phyloP scores from a whole-genome alignment of 2,888 invertebrate genomes.

The Apotomis betuletana region DNA sequence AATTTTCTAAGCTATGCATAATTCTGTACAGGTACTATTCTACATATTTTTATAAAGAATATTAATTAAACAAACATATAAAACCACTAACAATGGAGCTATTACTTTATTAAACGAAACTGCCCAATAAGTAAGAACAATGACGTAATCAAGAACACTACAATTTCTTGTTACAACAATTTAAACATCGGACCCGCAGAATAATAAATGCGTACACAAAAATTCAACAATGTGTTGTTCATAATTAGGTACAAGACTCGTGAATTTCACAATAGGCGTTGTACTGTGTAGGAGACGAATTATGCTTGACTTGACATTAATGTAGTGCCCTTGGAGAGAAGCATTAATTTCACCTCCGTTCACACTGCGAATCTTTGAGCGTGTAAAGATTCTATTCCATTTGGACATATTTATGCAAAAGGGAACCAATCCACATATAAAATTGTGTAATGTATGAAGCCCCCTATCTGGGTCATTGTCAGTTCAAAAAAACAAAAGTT shows the following conservation, averaged over 20 bases:
- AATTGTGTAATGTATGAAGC: no score
- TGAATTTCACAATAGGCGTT: conserved; percentile 59
- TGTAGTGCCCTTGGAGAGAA: conserved; percentile 31
- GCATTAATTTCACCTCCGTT: conserved; percentile 45
- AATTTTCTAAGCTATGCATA: no score
- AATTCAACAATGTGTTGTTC: conserved; percentile 30
- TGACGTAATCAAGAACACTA: not conserved
- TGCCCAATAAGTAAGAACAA: not conserved
- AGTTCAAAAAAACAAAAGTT: no score
- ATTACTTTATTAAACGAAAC: not conserved
- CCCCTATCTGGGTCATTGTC: no score
- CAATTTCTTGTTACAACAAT: conserved; percentile 3
- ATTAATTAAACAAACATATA: no score
- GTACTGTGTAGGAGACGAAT: conserved; percentile 71
- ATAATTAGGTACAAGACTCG: conserved; percentile 48
- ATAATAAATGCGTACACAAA: conserved; percentile 27
- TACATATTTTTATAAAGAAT: no score
- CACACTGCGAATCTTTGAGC: conserved; percentile 46
- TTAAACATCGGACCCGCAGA: conserved; percentile 1
- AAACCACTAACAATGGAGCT: no score
- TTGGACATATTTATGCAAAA: no score
- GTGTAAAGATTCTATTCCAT: not conserved
- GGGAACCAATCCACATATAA: no score
- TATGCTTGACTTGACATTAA: conserved; percentile 60
- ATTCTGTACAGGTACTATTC: no score